A percentile compares a stretch with the other conserved stretches of the same genome.
These are phyloP conservation scores for Cantharis lateralis DNA, from an alignment of 2,888 invertebrate species.

Conservation along the genomic window DNA sequence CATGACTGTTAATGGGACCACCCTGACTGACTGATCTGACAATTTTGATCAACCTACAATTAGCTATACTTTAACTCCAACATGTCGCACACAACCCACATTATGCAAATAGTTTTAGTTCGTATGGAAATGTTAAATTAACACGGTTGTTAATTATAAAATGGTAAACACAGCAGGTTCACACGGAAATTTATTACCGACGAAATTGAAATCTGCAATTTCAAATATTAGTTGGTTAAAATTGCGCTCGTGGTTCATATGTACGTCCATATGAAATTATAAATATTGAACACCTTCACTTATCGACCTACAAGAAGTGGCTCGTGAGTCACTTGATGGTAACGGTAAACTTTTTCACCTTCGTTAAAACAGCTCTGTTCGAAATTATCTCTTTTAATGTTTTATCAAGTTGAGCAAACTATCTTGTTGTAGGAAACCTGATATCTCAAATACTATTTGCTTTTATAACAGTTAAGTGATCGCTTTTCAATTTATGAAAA, in stretches of 20 bases:
- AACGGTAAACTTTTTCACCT: slow-evolving; percentile 4
- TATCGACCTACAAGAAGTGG: background rate
- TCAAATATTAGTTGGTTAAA: background rate
- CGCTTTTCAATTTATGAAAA: background rate
- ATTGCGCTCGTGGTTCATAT: background rate
- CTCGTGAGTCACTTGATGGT: slow-evolving; percentile 8
- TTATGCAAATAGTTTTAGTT: background rate
- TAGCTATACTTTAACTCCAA: slow-evolving; percentile 3
- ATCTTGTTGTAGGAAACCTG: background rate
- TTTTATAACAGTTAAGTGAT: background rate
- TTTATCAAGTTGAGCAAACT: background rate
- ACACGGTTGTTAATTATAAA: background rate
- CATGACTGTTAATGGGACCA: slow-evolving; percentile 5
- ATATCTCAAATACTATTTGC: background rate
- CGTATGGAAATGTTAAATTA: background rate
- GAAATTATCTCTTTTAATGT: slow-evolving; percentile 1
- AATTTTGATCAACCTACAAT: slow-evolving; percentile 14
- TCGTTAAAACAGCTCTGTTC: background rate
- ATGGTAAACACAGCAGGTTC: background rate
- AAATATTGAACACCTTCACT: background rate
- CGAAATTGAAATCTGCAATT: background rate
- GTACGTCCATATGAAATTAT: background rate
- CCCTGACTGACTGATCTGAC: slow-evolving; percentile 13
- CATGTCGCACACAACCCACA: slow-evolving; percentile 12
- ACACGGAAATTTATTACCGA: background rate